These are phyloP conservation scores for Saimiri boliviensis DNA, from an alignment of 2,113 vertebrate species.

Conservation along the genomic window DNA sequence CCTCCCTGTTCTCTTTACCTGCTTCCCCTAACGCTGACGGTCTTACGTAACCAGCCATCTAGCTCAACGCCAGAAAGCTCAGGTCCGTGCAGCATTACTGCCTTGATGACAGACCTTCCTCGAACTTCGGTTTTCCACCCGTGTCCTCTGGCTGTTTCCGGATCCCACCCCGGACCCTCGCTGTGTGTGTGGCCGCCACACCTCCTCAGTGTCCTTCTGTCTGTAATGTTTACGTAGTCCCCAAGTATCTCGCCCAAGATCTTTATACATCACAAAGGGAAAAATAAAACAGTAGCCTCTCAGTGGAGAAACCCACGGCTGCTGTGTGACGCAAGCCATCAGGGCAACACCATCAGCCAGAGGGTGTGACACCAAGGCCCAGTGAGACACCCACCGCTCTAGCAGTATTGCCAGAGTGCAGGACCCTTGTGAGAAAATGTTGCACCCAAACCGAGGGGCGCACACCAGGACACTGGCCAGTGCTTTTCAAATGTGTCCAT, in stretches of 20 bases:
- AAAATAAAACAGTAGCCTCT: background rate
- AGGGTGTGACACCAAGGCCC: background rate
- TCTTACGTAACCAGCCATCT: background rate
- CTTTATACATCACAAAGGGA: background rate
- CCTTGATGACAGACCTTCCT: background rate
- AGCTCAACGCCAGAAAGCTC: background rate
- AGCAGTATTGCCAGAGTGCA: background rate
- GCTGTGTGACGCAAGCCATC: background rate
- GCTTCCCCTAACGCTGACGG: background rate
- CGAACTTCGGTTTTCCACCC: background rate
- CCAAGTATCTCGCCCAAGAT: background rate
- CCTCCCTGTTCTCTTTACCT: background rate
- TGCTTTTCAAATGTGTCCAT: background rate
- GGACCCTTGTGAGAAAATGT: background rate
- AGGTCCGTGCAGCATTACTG: accelerated
- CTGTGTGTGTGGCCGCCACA: background rate
- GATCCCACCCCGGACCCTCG: background rate
- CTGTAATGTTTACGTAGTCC: background rate
- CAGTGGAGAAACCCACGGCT: background rate
- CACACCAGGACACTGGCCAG: background rate
- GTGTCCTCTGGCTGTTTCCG: slow-evolving; percentile 17
- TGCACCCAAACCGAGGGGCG: background rate
- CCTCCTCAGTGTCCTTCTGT: background rate
- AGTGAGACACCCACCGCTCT: background rate
- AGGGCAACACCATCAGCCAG: background rate